These are phyloP conservation scores for Barypeithes pellucidus DNA, from an alignment of 2,888 invertebrate species.

Conservation along the genomic window DNA sequence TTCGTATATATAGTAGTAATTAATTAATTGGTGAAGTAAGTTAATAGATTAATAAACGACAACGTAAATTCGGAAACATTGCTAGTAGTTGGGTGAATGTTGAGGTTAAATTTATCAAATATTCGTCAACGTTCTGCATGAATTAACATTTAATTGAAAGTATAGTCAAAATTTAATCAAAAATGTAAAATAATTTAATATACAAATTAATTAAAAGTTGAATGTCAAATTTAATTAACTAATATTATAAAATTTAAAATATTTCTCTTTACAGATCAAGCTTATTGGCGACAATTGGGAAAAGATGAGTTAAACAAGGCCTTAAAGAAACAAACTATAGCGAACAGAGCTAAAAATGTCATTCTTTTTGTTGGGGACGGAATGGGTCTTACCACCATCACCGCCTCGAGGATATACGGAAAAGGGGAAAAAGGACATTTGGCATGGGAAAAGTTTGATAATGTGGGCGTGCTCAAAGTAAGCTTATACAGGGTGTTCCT, in stretches of 20 bases:
- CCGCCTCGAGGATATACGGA: constrained; percentile 86
- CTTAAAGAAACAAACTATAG: constrained; percentile 59
- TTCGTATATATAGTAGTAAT: too few species aligned
- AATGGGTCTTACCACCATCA: constrained; percentile 90
- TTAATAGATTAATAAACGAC: too few species aligned
- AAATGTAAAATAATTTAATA: too few species aligned
- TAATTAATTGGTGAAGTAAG: background rate
- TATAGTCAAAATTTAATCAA: too few species aligned
- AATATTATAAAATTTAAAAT: too few species aligned
- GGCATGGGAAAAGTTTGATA: constrained; percentile 87
- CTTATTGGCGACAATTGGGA: constrained; percentile 64
- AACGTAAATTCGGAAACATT: too few species aligned
- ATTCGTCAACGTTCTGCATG: too few species aligned
- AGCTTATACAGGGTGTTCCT: constrained; percentile 7
- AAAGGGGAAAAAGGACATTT: constrained; percentile 83
- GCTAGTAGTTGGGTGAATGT: too few species aligned
- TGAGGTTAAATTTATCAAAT: too few species aligned
- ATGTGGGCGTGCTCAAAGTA: constrained; percentile 90
- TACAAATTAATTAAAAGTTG: too few species aligned
- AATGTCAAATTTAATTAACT: too few species aligned
- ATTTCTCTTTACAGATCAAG: constrained; percentile 62
- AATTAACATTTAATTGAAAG: too few species aligned
- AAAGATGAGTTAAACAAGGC: constrained; percentile 63
- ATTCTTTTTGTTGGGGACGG: constrained; percentile 93
- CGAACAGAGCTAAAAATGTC: constrained; percentile 81